These are phyloP conservation scores for Oncorhynchus clarkii DNA, from an alignment of 2,113 vertebrate genomes.

Conservation along the genomic window DNA sequence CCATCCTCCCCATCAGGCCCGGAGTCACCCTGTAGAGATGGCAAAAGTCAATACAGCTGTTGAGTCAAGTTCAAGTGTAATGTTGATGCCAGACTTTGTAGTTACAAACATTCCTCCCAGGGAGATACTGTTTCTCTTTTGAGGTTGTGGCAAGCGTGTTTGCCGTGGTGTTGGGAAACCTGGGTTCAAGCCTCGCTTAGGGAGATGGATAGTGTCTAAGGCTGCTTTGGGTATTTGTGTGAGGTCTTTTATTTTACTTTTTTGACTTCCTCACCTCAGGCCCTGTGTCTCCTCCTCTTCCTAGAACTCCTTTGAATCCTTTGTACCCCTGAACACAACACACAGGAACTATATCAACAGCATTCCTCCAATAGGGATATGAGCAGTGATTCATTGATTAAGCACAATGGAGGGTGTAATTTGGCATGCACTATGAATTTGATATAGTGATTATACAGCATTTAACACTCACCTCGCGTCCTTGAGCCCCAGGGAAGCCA, in stretches of 20 bases:
- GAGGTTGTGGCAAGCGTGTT: no score
- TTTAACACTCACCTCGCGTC: constrained; percentile 67
- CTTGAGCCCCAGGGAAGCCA: constrained; percentile 70
- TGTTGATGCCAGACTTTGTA: no score
- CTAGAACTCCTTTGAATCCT: constrained; percentile 76
- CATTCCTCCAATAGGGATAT: background rate
- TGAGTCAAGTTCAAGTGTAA: background rate
- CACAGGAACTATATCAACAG: background rate
- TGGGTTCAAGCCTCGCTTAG: no score
- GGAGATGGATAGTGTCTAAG: no score
- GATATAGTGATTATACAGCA: background rate
- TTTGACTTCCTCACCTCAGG: constrained; percentile 59
- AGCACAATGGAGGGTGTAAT: background rate
- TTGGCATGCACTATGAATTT: background rate
- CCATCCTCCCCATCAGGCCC: constrained; percentile 71
- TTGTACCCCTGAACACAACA: constrained; percentile 70
- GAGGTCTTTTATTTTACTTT: background rate
- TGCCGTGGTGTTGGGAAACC: no score
- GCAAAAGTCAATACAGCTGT: constrained; percentile 22
- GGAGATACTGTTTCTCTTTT: no score
- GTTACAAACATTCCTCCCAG: no score
- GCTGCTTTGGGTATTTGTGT: no score
- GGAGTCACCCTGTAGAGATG: constrained; percentile 59
- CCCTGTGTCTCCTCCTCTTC: constrained; percentile 73
- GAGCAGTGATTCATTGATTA: background rate